Evolutionary conservation across 2,888 invertebrate species (phyloP), one percentile per base, ranked within the genome.

Genomic region (Bugulina stolonifera): DNA sequence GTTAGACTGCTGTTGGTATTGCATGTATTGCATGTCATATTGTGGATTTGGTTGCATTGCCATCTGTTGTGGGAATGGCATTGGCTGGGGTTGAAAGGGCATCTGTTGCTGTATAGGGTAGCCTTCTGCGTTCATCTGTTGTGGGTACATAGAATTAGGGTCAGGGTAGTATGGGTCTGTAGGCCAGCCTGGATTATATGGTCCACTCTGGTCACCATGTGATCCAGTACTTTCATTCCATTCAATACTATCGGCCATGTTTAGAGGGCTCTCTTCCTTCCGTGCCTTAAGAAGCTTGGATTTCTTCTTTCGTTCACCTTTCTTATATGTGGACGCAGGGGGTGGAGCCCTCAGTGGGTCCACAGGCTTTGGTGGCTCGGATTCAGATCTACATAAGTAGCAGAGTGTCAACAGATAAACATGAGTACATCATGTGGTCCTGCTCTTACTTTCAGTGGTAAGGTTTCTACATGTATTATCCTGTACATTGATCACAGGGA

Each of bases 271-370:
- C 18, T 43, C 43, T 18, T 43, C 43, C 43, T 43, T 43, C 18
- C 43, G 43, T 10, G 43, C 43, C 43, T 43, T 43, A n/a, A 22
- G 14, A 64, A 64, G 5, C 3, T 64, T 64, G 5, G 64, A 25
- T n/a, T 64, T 64, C 27, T 64, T 64, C 32, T 64, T 64, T 14
- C 27, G 22, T 18, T 43, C 43, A 43, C 43, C 43, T n/a, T 64
- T 64, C 25, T 14, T 64, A 32, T 64, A 64, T 32, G 64, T 64
- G n/a, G 64, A 64, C 32, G 27, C 18, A 14, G 64, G 64, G 29
- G 64, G 64, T 10, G 64, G 64, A 32, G 64, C 64, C 32, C 64
- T 27, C 64, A 64, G 29, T 34, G 64, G 64, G 64, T 64, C 64
- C 27, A 64, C 64, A 64, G 64, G 64, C 32, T 64, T 64, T 10